Evolutionary conservation across 2,113 vertebrate species (phyloP).

Genomic region (Nothobranchius furzeri): DNA sequence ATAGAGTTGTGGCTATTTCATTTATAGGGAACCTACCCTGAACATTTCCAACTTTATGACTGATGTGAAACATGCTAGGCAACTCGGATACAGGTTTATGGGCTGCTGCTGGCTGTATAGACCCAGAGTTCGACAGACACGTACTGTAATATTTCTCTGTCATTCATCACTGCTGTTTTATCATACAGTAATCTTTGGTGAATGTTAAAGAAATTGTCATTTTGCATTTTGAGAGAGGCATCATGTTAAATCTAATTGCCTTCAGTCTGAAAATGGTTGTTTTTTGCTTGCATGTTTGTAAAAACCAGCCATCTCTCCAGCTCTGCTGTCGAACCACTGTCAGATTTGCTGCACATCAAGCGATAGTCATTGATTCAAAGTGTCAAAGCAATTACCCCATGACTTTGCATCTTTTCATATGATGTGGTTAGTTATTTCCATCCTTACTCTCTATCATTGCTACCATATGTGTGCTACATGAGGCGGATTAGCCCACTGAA

Average conservation of each 20-base stretch:
- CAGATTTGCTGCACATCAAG: slow-evolving; percentile 19
- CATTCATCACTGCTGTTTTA: slow-evolving; percentile 26
- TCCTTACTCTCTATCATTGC: slow-evolving; percentile 33
- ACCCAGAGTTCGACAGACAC: slow-evolving; percentile 14
- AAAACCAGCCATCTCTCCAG: slow-evolving; percentile 1
- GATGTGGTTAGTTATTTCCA: slow-evolving; percentile 40
- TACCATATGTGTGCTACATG: slow-evolving; percentile 42
- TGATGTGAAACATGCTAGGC: slow-evolving; percentile 26
- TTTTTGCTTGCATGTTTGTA: background rate
- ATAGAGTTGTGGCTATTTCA: slow-evolving; percentile 27
- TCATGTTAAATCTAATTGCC: background rate
- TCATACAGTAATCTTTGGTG: slow-evolving; percentile 16
- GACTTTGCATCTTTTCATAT: slow-evolving; percentile 28
- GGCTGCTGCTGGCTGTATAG: background rate
- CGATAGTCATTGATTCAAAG: slow-evolving; percentile 17
- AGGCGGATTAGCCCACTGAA: slow-evolving; percentile 35
- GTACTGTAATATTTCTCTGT: slow-evolving; percentile 13
- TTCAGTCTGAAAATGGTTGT: background rate
- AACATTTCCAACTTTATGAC: slow-evolving; percentile 25
- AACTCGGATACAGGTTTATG: slow-evolving; percentile 17
- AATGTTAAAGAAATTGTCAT: background rate
- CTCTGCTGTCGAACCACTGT: background rate
- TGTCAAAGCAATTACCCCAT: slow-evolving; percentile 36
- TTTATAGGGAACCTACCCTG: slow-evolving; percentile 12
- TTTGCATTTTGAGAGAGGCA: background rate